phyloP scores from a whole-genome alignment of 2,113 vertebrate species.

The Otis tarda region DNA sequence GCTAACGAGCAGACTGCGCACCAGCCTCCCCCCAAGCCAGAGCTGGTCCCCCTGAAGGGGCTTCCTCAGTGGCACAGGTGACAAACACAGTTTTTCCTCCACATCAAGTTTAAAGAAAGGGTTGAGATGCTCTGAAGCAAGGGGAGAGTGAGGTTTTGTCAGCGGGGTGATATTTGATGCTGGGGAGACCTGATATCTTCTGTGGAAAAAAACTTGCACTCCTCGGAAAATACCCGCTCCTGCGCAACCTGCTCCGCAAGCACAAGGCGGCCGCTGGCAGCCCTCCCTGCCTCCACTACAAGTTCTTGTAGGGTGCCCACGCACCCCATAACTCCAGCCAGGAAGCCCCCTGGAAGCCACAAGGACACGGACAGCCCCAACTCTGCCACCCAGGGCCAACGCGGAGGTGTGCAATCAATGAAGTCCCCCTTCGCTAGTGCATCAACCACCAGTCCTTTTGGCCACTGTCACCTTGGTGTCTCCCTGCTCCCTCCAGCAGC shows the following conservation, averaged over 20 bases:
- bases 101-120: background rate
- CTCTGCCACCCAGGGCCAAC: background rate
- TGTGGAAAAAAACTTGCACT: constrained; percentile 1
- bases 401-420: background rate
- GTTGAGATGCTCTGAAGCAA: background rate
- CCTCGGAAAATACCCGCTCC: background rate
- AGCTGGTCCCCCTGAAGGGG: background rate
- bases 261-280: background rate
- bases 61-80: background rate
- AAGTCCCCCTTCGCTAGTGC: background rate
- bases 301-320: background rate
- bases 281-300: background rate
- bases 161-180: background rate
- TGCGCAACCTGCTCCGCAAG: background rate
- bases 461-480: background rate
- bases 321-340: rapidly evolving
- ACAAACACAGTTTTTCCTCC: background rate
- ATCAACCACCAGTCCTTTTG: background rate
- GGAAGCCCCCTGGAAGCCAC: background rate
- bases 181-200: constrained; percentile 33
- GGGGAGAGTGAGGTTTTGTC: background rate
- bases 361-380: background rate
- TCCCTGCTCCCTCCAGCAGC: background rate
- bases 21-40: background rate
- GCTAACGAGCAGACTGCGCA: background rate